These are phyloP conservation scores for Macrosteles quadrilineatus DNA, from an alignment of 1,140 invertebrate species.

Conservation along the genomic window DNA sequence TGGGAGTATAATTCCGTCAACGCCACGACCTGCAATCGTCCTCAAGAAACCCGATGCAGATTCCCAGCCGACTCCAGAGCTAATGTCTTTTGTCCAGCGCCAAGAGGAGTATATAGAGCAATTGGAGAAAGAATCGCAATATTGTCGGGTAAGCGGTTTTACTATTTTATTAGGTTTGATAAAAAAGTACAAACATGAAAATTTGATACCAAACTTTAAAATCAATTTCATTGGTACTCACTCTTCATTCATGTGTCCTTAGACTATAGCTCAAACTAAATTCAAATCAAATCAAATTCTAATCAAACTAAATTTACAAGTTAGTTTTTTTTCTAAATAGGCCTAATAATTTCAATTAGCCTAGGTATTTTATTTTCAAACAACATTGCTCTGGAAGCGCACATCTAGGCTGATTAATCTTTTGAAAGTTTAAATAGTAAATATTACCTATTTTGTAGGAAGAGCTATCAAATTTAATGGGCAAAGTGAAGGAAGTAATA, in stretches of 20 bases:
- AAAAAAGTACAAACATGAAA: neutral
- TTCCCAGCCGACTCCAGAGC: slow-evolving; percentile 52
- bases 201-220: neutral
- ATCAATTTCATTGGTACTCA: slow-evolving; percentile 8
- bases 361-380: no score
- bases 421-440: no score
- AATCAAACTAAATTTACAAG: no score
- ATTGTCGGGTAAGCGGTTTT: slow-evolving; percentile 61
- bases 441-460: slow-evolving; percentile 52
- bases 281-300: no score
- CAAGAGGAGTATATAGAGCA: slow-evolving; percentile 85
- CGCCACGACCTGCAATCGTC: neutral
- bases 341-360: no score
- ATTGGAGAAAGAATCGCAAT: slow-evolving; percentile 76
- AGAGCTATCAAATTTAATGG: slow-evolving; percentile 69
- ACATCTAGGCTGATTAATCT: no score
- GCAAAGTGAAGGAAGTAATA: slow-evolving; percentile 68
- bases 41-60: slow-evolving; percentile 23
- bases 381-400: no score
- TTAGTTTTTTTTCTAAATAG: no score
- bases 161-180: slow-evolving; percentile 1
- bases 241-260: neutral
- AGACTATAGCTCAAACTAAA: no score
- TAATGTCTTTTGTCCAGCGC: slow-evolving; percentile 73
- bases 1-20: neutral